Conservation (phyloP, 2,797 vertebrate species). For the Fringilla coelebs region DNA sequence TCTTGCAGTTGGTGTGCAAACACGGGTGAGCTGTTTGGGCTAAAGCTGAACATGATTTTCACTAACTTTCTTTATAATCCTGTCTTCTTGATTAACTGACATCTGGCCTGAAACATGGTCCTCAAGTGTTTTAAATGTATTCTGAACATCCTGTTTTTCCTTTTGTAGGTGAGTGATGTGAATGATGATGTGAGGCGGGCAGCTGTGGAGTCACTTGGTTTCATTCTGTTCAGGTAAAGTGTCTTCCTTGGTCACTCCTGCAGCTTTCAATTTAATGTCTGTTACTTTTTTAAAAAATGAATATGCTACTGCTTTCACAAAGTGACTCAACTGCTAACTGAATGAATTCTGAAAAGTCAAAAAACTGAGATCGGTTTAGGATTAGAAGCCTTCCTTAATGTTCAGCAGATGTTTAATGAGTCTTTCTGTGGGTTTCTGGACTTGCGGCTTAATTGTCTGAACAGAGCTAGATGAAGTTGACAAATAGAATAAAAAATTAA, state of each 20-base stretch:
- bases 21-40: background rate
- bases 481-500: conserved; percentile 25
- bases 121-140: background rate
- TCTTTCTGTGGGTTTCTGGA: background rate
- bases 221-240: conserved; percentile 96
- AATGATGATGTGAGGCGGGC: conserved; percentile 96
- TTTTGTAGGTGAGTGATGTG: conserved; percentile 91
- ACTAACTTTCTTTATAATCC: background rate
- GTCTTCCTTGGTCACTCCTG: background rate
- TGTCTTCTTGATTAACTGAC: background rate
- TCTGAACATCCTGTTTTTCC: background rate
- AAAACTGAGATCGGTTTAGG: background rate
- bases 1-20: background rate
- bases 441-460: background rate
- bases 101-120: background rate
- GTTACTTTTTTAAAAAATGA: background rate
- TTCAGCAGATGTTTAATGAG: background rate
- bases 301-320: background rate
- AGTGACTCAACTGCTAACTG: background rate
- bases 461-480: background rate
- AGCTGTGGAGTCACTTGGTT: conserved; percentile 98
- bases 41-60: background rate
- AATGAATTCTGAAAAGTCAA: background rate
- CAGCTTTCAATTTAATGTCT: background rate
- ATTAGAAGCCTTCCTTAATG: background rate